phyloP scores from a whole-genome alignment of 2,797 vertebrate genomes.

The Pyrocephalus nanus region DNA sequence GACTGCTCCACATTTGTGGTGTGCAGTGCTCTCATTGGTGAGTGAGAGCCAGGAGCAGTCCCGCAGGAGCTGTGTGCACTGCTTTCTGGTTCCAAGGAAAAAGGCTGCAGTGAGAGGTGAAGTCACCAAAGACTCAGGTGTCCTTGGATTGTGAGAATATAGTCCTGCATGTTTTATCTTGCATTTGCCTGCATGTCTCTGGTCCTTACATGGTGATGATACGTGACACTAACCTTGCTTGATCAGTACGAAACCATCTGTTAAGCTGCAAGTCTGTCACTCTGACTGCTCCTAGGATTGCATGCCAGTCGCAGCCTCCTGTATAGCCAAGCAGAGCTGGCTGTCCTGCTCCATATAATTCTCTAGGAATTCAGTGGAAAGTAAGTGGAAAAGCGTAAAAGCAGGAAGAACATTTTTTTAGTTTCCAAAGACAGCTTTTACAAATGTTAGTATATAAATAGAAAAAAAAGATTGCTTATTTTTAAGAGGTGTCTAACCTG shows the following conservation, averaged over 20 bases:
- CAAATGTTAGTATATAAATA: conserved; percentile 27
- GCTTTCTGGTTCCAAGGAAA: not conserved
- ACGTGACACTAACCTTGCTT: not conserved
- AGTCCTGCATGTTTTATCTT: not conserved
- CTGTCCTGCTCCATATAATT: not conserved
- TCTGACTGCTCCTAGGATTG: not conserved
- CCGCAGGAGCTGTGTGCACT: not conserved
- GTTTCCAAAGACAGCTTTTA: conserved; percentile 36
- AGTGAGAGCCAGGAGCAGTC: not conserved
- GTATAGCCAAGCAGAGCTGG: not conserved
- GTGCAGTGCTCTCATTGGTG: not conserved
- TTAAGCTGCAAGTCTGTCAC: not conserved
- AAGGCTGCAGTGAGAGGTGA: not conserved
- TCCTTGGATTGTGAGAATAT: not conserved
- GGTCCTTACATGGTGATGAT: not conserved
- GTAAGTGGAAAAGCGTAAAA: conserved; percentile 16
- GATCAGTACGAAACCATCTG: not conserved
- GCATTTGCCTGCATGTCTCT: not conserved
- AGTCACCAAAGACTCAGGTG: not conserved
- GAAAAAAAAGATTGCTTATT: not conserved
- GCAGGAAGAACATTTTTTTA: not conserved
- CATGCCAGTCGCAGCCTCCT: not conserved
- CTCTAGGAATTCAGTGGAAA: conserved; percentile 19
- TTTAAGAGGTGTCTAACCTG: conserved; percentile 24
- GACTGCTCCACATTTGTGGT: not conserved